A percentile compares a stretch with the other conserved stretches of the same genome.
Evolutionary conservation across 2,888 invertebrate genomes (phyloP).

Genomic region (Acleris sparsana): DNA sequence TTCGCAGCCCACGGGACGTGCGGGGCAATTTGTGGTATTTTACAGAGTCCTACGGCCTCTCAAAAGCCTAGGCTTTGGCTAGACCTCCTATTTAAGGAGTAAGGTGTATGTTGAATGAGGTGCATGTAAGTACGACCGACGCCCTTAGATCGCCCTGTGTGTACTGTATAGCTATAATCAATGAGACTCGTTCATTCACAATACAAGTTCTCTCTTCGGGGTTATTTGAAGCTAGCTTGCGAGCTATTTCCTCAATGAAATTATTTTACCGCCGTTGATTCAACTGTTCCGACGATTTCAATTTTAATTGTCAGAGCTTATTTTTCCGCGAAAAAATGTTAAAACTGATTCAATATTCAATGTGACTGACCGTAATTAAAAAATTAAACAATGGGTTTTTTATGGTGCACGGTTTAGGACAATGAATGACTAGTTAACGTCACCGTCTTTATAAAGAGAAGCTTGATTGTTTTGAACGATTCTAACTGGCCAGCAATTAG

Average conservation of each 20-base stretch:
- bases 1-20: constrained; percentile 62
- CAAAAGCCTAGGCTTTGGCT: constrained; percentile 35
- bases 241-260: constrained; percentile 63
- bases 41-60: constrained; percentile 41
- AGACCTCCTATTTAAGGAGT: constrained; percentile 41
- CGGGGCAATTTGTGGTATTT: constrained; percentile 56
- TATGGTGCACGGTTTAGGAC: constrained; percentile 32
- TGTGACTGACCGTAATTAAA: constrained; percentile 20
- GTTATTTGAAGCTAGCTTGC: constrained; percentile 69
- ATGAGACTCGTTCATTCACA: constrained; percentile 80
- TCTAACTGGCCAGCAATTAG: constrained; percentile 10
- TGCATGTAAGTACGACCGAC: constrained; percentile 62
- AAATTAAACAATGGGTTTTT: constrained; percentile 40
- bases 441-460: constrained; percentile 22
- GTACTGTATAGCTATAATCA: constrained; percentile 72
- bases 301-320: constrained; percentile 3
- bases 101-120: constrained; percentile 45
- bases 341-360: constrained; percentile 1
- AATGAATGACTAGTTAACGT: constrained; percentile 32
- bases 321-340: constrained; percentile 36
- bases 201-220: constrained; percentile 73
- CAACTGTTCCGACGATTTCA: constrained; percentile 1
- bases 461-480: constrained; percentile 15
- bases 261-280: constrained; percentile 33
- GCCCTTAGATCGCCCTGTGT: constrained; percentile 71